Evolutionary conservation across 2,113 vertebrate genomes (phyloP).

Genomic region (Salminus brasiliensis): DNA sequence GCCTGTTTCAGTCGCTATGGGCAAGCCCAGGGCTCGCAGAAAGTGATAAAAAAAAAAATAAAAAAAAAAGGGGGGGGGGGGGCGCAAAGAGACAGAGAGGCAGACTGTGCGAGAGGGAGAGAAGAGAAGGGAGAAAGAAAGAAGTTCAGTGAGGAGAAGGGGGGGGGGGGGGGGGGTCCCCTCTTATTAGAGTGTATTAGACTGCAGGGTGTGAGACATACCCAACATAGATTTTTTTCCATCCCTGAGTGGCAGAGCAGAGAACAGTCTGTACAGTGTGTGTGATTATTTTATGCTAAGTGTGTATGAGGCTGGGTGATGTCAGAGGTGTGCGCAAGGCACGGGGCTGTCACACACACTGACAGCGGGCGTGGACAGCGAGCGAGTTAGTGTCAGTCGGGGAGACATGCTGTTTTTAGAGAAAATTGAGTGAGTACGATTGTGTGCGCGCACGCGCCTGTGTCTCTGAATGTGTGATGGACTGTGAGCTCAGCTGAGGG

Average conservation of each 20-base stretch:
- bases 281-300: not conserved
- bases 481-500: not conserved
- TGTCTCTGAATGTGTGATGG: not conserved
- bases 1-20: slow-evolving; percentile 59
- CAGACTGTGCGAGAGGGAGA: slow-evolving; percentile 42
- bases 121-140: slow-evolving; percentile 49
- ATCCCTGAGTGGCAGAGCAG: not conserved
- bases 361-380: not conserved
- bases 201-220: not conserved
- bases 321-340: not conserved
- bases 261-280: not conserved
- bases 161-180: not conserved
- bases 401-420: slow-evolving; percentile 13
- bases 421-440: not conserved
- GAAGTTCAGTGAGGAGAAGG: slow-evolving; percentile 3
- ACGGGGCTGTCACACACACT: slow-evolving; percentile 2
- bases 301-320: not conserved
- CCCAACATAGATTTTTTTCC: not conserved
- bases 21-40: slow-evolving; percentile 59
- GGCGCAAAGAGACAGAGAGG: slow-evolving; percentile 9
- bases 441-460: not conserved
- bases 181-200: slow-evolving; percentile 3
- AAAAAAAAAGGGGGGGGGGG: too few relatives aligned
- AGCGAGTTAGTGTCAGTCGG: not conserved
- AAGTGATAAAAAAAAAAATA: not conserved